These are phyloP conservation scores for Gonocerus acuteangulatus DNA, from an alignment of 2,888 invertebrate genomes.

Conservation along the genomic window DNA sequence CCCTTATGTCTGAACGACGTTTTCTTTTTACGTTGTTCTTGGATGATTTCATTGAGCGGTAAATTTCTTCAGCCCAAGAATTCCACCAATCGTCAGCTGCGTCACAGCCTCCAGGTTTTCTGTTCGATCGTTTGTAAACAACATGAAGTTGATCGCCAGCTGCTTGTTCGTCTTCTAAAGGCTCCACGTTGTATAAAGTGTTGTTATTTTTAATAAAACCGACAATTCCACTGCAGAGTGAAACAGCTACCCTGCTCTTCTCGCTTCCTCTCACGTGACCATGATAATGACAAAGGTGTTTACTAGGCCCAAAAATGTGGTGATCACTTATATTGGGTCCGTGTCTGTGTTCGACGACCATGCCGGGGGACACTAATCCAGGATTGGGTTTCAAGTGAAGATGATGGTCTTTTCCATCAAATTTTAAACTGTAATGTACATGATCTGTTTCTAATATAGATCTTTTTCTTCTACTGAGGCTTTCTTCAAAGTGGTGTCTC, in stretches of 20 bases:
- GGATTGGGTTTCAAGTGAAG: slow-evolving; percentile 25
- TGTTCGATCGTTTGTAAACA: slow-evolving; percentile 55
- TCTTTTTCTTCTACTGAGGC: slow-evolving; percentile 44
- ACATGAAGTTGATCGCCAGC: slow-evolving; percentile 54
- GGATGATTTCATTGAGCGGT: slow-evolving; percentile 50
- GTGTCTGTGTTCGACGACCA: slow-evolving; percentile 37
- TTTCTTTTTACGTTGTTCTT: slow-evolving; percentile 50
- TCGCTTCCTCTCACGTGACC: slow-evolving; percentile 65
- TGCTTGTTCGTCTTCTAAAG: slow-evolving; percentile 47
- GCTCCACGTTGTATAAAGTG: slow-evolving; percentile 60
- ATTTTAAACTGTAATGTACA: slow-evolving; percentile 26
- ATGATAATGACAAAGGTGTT: slow-evolving; percentile 64
- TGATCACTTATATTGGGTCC: slow-evolving; percentile 50
- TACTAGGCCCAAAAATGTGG: slow-evolving; percentile 45
- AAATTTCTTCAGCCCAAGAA: slow-evolving; percentile 39
- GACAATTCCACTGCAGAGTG: slow-evolving; percentile 77
- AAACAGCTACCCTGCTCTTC: slow-evolving; percentile 64
- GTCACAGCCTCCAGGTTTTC: not conserved
- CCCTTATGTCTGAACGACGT: slow-evolving; percentile 3
- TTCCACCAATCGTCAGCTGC: slow-evolving; percentile 24
- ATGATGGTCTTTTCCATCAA: slow-evolving; percentile 17
- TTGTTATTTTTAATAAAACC: slow-evolving; percentile 60
- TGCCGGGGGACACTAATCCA: slow-evolving; percentile 23
- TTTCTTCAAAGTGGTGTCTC: slow-evolving; percentile 50
- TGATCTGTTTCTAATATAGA: slow-evolving; percentile 9